Conservation (phyloP, 2,113 vertebrate genomes). For the Bufo gargarizans region DNA sequence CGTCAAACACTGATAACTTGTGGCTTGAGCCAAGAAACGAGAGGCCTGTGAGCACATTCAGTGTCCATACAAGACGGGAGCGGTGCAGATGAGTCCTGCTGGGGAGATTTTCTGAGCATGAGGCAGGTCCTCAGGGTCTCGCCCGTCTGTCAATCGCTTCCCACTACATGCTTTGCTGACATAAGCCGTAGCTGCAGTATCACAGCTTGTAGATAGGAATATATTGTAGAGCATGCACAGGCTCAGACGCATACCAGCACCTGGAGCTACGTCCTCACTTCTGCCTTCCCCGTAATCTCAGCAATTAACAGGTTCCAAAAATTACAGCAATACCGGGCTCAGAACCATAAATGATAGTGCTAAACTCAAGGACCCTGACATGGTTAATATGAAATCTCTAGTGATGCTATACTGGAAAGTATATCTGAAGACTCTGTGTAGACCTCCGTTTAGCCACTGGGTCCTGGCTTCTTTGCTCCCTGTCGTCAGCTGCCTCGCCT, state of each 20-base stretch:
- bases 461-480: no score
- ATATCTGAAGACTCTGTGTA: not conserved
- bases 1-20: constrained; percentile 12
- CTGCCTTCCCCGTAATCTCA: not conserved
- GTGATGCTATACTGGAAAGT: not conserved
- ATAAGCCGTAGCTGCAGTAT: constrained; percentile 18
- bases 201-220: constrained; percentile 40
- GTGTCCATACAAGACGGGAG: not conserved
- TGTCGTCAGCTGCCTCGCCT: no score
- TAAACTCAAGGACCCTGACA: not conserved
- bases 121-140: constrained; percentile 4
- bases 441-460: no score
- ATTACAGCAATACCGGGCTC: not conserved
- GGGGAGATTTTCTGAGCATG: not conserved
- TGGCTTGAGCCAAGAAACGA: constrained; percentile 2
- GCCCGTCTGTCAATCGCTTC: not conserved
- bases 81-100: not conserved
- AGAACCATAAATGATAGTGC: not conserved
- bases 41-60: not conserved
- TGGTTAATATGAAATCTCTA: not conserved
- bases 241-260: constrained; percentile 12
- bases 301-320: not conserved
- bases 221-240: constrained; percentile 14
- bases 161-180: constrained; percentile 27
- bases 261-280: constrained; percentile 20